These are phyloP conservation scores for Aurelia aurita DNA, from an alignment of 30 jellyfish, hydroid and myxozoan genomes.

Conservation along the genomic window DNA sequence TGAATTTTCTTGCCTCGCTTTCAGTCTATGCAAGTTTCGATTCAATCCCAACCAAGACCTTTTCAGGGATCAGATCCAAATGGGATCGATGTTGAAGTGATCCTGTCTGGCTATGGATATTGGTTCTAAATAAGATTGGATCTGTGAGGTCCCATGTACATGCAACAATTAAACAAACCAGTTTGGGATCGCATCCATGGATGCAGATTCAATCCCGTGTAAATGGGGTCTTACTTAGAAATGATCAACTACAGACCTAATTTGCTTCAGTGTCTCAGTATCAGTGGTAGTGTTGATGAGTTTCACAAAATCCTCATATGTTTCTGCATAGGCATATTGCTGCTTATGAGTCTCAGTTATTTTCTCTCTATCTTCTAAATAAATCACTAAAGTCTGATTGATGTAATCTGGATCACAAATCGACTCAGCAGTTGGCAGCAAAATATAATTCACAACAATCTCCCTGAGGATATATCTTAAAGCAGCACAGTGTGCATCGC, in stretches of 20 bases:
- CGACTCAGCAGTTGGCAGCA: slow-evolving; percentile 96
- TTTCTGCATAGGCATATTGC: slow-evolving; percentile 98
- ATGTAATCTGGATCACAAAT: slow-evolving; percentile 97
- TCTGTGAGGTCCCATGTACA: too few relatives aligned
- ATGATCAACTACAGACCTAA: slow-evolving; percentile 60
- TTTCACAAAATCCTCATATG: slow-evolving; percentile 96
- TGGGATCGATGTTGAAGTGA: too few relatives aligned
- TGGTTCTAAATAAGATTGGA: too few relatives aligned
- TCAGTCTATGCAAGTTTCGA: too few relatives aligned
- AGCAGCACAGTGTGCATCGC: slow-evolving; percentile 88
- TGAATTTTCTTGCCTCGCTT: too few relatives aligned
- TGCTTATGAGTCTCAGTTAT: slow-evolving; percentile 90
- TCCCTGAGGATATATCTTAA: slow-evolving; percentile 89
- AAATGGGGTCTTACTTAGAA: too few relatives aligned
- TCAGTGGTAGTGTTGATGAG: slow-evolving; percentile 84
- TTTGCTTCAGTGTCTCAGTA: slow-evolving; percentile 93
- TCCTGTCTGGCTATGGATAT: too few relatives aligned
- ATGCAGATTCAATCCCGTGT: too few relatives aligned
- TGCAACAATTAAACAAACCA: too few relatives aligned
- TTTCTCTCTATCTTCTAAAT: slow-evolving; percentile 92
- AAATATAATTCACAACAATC: slow-evolving; percentile 80
- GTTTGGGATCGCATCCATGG: too few relatives aligned
- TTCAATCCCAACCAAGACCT: too few relatives aligned
- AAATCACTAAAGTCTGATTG: slow-evolving; percentile 89
- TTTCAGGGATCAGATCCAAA: too few relatives aligned